Evolutionary conservation across 1,140 invertebrate genomes (phyloP).

Genomic region (Panulirus ornatus): DNA sequence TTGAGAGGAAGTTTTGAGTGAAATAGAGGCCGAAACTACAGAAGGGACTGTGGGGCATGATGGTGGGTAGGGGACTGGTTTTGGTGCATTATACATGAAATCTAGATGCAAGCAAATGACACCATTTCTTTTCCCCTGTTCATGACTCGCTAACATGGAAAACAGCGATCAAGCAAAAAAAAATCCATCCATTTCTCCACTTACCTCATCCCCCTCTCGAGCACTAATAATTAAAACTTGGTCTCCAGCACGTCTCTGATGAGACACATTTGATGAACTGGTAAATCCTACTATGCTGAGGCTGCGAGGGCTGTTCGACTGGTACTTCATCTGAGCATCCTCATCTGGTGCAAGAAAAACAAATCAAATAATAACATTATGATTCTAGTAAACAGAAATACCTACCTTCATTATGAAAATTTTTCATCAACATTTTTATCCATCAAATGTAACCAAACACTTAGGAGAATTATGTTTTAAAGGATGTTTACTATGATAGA

Average conservation of each 20-base stretch:
- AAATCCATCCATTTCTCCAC: background rate
- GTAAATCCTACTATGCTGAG: conserved; percentile 81
- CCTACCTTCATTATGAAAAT: too few relatives aligned
- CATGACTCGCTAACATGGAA: too few relatives aligned
- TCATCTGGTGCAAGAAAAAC: background rate
- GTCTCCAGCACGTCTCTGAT: conserved; percentile 79
- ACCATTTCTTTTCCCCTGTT: too few relatives aligned
- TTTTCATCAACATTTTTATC: background rate
- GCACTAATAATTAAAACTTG: conserved; percentile 78
- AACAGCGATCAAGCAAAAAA: too few relatives aligned
- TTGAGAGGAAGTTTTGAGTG: too few relatives aligned
- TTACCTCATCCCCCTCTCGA: conserved; percentile 79
- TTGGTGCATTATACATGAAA: too few relatives aligned
- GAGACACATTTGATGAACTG: conserved; percentile 77
- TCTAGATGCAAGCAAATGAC: too few relatives aligned
- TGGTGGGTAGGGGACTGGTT: too few relatives aligned
- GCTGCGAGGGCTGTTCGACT: conserved; percentile 78
- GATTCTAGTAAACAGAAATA: too few relatives aligned
- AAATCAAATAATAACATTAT: background rate
- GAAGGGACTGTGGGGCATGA: too few relatives aligned
- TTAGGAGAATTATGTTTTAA: background rate
- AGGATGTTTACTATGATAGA: too few relatives aligned
- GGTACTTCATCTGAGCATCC: conserved; percentile 78
- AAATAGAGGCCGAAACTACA: too few relatives aligned
- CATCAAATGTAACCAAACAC: background rate